Evolutionary conservation across 1,140 invertebrate species (phyloP), one percentile per base, ranked within the genome.

Genomic region (Drosophila mayri): DNA sequence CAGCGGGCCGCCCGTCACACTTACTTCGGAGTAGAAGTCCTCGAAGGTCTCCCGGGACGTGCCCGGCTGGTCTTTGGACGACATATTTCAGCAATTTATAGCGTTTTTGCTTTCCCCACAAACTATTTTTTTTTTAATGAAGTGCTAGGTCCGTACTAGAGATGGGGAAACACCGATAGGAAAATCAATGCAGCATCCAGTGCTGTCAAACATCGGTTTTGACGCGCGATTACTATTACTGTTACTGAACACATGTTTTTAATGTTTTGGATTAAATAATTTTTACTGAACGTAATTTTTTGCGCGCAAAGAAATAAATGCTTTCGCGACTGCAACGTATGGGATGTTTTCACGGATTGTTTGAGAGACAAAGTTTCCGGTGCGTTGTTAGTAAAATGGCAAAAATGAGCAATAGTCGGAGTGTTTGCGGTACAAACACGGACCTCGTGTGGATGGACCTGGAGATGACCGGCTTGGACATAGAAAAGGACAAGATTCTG

Each of bases 381-480:
- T 25, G 18, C 7, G 3, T 5, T 30, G 37, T 3, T 22, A 65
- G 0, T n/a, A 18, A 49, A 22, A 25, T 30, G 5, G 6, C 11
- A 4, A 81, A 52, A 32, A 81, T 79, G 81, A 68, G 65, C 43
- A 64, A 38, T 63, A 62, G 11, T 22, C 8, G 30, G 4, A 14
- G n/a, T 35, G n/a, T 7, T 11, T 9, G 50, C 12, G 44, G 32
- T 5, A 37, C 30, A 3, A 41, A 58, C 49, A 64, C 79, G 12
- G 68, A 88, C 37, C 81, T 93, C 14, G 94, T 95, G 28, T 95
- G 94, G 94, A 88, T 95, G 40, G 94, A 95, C 79, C 86, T 95
- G 40, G 94, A 97, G 94, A 97, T 98, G 96, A 97, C 96, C 14
- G 94, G 94, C 1, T 92, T 99, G 14, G 94, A 98, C 93, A 90